Evolutionary conservation across 2,888 invertebrate species (phyloP).

Genomic region (Apantesis nais): DNA sequence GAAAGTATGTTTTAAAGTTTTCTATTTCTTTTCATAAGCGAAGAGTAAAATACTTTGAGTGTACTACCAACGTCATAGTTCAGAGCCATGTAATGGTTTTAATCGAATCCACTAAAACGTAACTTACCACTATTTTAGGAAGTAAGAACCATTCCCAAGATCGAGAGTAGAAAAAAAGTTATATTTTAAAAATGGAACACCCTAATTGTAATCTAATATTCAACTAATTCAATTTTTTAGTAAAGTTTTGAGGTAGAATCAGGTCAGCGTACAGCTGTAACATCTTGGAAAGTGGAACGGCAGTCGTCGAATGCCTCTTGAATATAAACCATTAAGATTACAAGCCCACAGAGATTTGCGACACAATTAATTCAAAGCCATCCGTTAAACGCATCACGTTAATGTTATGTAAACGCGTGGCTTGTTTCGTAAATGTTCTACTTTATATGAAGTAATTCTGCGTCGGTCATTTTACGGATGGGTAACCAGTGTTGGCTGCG

Average conservation of each 20-base stretch:
- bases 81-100: too few species aligned
- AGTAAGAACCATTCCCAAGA: too few species aligned
- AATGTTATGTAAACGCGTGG: constrained; percentile 23
- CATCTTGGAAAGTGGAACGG: constrained; percentile 1
- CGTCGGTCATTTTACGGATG: background rate
- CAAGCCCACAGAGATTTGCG: constrained; percentile 15
- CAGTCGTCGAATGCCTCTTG: constrained; percentile 3
- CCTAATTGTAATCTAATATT: too few species aligned
- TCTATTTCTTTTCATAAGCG: too few species aligned
- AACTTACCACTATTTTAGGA: too few species aligned
- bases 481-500: background rate
- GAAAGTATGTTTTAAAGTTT: too few species aligned
- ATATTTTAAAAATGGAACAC: background rate
- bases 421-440: constrained; percentile 10
- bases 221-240: too few species aligned
- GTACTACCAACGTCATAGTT: too few species aligned
- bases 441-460: background rate
- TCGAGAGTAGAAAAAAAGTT: too few species aligned
- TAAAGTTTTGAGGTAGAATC: background rate
- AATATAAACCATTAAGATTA: constrained; percentile 17
- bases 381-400: constrained; percentile 17
- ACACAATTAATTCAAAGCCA: constrained; percentile 12
- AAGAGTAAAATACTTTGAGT: too few species aligned
- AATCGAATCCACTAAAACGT: too few species aligned
- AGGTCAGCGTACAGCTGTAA: background rate